Base-by-base conservation (phyloP, 64 coral and sea anemone species). In the Astreopora myriophthalma region DNA sequence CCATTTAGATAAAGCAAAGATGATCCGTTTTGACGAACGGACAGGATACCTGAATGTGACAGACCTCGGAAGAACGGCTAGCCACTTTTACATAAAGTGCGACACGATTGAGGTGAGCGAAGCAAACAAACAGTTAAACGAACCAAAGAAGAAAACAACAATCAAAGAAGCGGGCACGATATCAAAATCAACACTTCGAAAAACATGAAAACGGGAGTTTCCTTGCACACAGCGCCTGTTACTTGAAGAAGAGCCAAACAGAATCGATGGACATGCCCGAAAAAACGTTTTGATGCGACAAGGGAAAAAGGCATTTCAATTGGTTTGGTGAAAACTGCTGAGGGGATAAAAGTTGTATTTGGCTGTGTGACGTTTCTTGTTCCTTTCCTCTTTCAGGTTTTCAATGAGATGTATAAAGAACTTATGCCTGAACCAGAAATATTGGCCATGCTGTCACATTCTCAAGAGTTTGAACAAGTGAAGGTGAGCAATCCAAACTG, bases 11-110 rank as follows among this genome's bases (percentile, higher is more conserved):
- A 99, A 95, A 69, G 97, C 97, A 3, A 81, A 91, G 44, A 99
- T 99, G 97, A 86, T 95, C 17, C 61, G 97, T 11, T 99, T 95
- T 80, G 72, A 71, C n/a, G 87, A 95, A 44, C 67, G 93, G 1
- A 95, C 94, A 20, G 87, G 72, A 6, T 93, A 88, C 48, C 63
- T 99, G 13, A 42, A 76, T 26, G 55, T 94, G 0, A 99, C 91
- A 9, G 97, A 99, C 67, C 66, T 91, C n/a, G 97, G 97, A 28
- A 95, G 97, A 63, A 99, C 85, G 17, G 55, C 97, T 19, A 99
- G 97, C 46, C 90, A 99, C 64, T 99, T 99, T 36, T 99, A 99
- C 88, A 95, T 99, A 48, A 99, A 99, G 44, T 87, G 84, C 27
- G 94, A 93, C 14, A 99, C 97, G 0, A 96, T 99, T 58, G 97